These are phyloP conservation scores for Scalopus aquaticus DNA, from an alignment of 2,113 vertebrate genomes.

Conservation along the genomic window DNA sequence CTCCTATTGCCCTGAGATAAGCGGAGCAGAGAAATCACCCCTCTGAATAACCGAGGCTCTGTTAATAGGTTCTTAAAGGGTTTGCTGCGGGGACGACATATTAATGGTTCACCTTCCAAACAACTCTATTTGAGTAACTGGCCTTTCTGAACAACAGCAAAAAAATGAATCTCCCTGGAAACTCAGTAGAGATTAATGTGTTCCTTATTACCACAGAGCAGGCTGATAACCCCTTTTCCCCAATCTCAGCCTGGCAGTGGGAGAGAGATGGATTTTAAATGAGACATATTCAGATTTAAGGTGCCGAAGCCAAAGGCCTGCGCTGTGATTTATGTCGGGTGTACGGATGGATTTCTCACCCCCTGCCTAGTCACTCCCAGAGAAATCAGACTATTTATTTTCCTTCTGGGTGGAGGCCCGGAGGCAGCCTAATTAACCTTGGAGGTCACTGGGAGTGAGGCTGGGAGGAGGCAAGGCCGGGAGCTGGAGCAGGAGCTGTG, in stretches of 20 bases:
- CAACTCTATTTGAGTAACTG: slow-evolving; percentile 63
- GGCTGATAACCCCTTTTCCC: slow-evolving; percentile 69
- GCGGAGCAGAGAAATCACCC: not conserved
- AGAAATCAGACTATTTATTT: slow-evolving; percentile 72
- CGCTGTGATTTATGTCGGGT: not conserved
- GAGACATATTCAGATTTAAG: slow-evolving; percentile 66
- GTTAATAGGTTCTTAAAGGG: slow-evolving; percentile 2
- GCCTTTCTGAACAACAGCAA: slow-evolving; percentile 69
- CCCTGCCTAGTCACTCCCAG: slow-evolving; percentile 44
- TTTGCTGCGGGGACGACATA: not conserved
- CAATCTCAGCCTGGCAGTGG: slow-evolving; percentile 57
- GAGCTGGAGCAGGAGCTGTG: not conserved
- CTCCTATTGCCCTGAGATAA: not conserved
- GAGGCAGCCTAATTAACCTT: slow-evolving; percentile 49
- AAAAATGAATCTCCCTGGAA: slow-evolving; percentile 44
- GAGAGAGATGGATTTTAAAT: slow-evolving; percentile 79
- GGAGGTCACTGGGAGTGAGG: rapidly evolving
- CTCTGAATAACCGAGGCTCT: slow-evolving; percentile 34
- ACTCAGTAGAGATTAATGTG: slow-evolving; percentile 63
- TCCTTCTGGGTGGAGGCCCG: slow-evolving; percentile 74
- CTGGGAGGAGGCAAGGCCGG: not conserved
- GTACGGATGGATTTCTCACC: slow-evolving; percentile 50
- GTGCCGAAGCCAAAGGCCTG: slow-evolving; percentile 54
- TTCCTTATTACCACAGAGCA: slow-evolving; percentile 60
- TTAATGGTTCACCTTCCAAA: slow-evolving; percentile 26